Evolutionary conservation across 2,888 invertebrate genomes (phyloP).

Genomic region (Protophormia terraenovae): DNA sequence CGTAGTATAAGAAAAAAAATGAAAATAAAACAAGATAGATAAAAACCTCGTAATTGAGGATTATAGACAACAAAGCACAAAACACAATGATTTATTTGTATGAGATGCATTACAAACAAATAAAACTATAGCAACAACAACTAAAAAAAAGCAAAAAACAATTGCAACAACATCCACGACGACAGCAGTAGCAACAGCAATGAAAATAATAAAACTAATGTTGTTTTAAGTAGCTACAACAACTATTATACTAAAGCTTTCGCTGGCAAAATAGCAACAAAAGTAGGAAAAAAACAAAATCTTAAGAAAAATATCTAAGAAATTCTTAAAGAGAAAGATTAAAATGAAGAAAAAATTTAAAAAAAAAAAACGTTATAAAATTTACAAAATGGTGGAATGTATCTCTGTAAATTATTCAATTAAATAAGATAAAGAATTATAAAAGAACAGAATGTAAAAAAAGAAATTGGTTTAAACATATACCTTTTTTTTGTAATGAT

Average conservation of each 20-base stretch:
- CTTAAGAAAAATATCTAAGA: conserved; percentile 37
- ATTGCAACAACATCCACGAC: conserved; percentile 1
- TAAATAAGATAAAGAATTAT: conserved; percentile 29
- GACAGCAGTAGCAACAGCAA: not conserved
- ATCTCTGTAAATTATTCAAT: conserved; percentile 58
- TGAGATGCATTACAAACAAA: conserved; percentile 43
- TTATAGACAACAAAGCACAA: conserved; percentile 66
- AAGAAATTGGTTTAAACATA: not conserved
- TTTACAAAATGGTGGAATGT: conserved; percentile 63
- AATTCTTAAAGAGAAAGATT: conserved; percentile 52
- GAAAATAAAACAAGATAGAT: conserved; percentile 24
- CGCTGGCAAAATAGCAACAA: conserved; percentile 17
- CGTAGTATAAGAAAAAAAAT: not conserved
- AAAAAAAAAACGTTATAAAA: conserved; percentile 32
- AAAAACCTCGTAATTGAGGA: conserved; percentile 65
- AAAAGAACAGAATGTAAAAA: not conserved
- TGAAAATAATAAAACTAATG: conserved; percentile 53
- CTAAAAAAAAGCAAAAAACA: too few species aligned
- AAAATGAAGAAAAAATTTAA: not conserved
- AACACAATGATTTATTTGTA: conserved; percentile 61
- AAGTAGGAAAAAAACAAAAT: not conserved
- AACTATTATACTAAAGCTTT: conserved; percentile 32
- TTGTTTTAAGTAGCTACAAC: conserved; percentile 63
- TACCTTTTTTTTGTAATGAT: too few species aligned
- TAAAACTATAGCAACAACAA: conserved; percentile 21